Conservation (phyloP, 1,140 invertebrate species). For the Plutomurus gul region DNA sequence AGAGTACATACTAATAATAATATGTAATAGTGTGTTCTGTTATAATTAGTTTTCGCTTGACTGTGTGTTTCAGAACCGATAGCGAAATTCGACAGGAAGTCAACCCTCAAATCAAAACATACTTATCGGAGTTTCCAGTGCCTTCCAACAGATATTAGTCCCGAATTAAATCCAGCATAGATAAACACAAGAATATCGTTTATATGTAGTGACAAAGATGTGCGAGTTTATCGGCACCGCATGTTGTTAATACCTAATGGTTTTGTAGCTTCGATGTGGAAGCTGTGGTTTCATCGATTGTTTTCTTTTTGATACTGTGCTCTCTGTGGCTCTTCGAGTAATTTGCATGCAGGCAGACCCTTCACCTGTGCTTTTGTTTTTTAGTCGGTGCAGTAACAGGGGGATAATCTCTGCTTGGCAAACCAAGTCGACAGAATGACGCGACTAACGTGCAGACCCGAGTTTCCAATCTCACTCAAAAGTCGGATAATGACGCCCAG, state of each 20-base stretch:
- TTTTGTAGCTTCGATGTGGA: background rate
- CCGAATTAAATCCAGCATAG: background rate
- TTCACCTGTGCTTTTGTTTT: slow-evolving; percentile 19
- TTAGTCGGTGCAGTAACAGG: background rate
- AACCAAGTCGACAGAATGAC: background rate
- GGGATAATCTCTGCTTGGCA: background rate
- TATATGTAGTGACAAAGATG: too few species aligned
- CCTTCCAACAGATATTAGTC: background rate
- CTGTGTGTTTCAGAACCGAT: too few species aligned
- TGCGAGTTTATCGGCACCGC: too few species aligned
- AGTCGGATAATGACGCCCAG: slow-evolving; percentile 29
- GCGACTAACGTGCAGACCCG: background rate
- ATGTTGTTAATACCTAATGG: too few species aligned
- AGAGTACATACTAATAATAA: too few species aligned
- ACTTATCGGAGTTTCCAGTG: background rate
- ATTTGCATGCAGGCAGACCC: slow-evolving; percentile 11
- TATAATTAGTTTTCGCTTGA: too few species aligned
- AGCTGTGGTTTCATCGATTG: background rate
- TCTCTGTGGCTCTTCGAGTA: background rate
- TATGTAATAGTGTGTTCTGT: too few species aligned
- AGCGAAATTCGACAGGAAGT: too few species aligned
- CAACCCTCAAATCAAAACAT: slow-evolving; percentile 5
- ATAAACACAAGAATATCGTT: background rate
- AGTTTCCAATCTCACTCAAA: background rate
- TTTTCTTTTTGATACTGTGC: background rate